Conservation (phyloP, 2,797 vertebrate species). For the Orientallactaga sibirica region DNA sequence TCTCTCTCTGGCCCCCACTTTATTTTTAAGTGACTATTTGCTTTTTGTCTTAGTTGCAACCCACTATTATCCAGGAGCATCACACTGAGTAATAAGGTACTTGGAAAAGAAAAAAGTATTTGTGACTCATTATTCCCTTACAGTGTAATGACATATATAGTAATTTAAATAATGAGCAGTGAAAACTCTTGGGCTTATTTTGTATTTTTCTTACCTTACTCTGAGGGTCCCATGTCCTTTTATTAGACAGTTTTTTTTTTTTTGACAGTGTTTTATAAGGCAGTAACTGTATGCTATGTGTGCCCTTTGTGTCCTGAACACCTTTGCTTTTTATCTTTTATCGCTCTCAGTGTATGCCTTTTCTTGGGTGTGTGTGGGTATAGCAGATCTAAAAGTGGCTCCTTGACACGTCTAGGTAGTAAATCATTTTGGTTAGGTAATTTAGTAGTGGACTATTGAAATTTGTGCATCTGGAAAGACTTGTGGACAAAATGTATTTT, state of each 20-base stretch:
- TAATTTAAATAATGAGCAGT: neutral
- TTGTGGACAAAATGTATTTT: neutral
- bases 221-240: neutral
- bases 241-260: neutral
- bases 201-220: neutral
- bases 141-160: neutral
- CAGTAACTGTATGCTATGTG: neutral
- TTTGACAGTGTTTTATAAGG: neutral
- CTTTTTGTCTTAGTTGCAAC: neutral
- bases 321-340: neutral
- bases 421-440: neutral
- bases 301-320: neutral
- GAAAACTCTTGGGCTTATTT: neutral
- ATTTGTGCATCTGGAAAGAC: neutral
- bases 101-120: neutral
- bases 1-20: no score
- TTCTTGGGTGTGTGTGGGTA: neutral
- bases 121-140: neutral
- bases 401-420: neutral
- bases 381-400: neutral
- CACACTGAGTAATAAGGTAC: neutral
- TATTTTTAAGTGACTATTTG: neutral
- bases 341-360: neutral
- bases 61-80: neutral
- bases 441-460: neutral